Base-by-base conservation (phyloP, 2,888 invertebrate genomes). In the Thymelicus lineola region DNA sequence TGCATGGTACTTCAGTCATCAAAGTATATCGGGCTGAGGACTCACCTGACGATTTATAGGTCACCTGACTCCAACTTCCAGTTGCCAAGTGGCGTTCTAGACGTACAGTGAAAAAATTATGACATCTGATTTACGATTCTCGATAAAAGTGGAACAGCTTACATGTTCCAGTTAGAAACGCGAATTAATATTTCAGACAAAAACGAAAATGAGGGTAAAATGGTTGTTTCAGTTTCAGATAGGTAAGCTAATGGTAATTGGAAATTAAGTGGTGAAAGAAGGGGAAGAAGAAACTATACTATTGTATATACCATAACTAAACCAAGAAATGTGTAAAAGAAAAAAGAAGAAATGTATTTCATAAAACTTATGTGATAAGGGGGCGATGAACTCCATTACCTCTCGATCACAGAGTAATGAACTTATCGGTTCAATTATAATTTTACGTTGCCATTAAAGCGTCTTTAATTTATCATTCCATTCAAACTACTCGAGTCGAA, bases 21-120 rank as follows among this genome's bases (percentile, higher is more conserved):
- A 45, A 64, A 58, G 53, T 60, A 55, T 65, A 61, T 53, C 35
- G 28, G 53, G 12, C 36, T 48, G 60, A 57, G 45, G 55, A 68
- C 67, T 74, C 80, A 80, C 80, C 81, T 81, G 77, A 50, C 79
- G 80, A 88, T 86, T 86, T 86, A 88, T 84, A 60, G 77, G 75
- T 83, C 88, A 87, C 81, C 82, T 87, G 88, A 84, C 82, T 65
- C 46, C 67, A 69, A 82, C 80, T 82, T 83, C 82, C 83, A 84
- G 85, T 80, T 88, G 89, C 88, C 89, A 89, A 88, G 78, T 74
- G 72, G 73, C 73, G 77, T 77, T 78, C 77, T 79, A 76, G 72
- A 70, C 35, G 72, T 75, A 82, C 53, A 17, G 48, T 57, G 81
- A 86, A 86, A 85, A 84, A 83, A 83, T 81, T 83, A 86, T 77